Percentiles rank a stretch among this genome's conserved stretches.
Evolutionary conservation across 2,113 vertebrate genomes (phyloP).

Genomic region (cattle (Bos taurus)): DNA sequence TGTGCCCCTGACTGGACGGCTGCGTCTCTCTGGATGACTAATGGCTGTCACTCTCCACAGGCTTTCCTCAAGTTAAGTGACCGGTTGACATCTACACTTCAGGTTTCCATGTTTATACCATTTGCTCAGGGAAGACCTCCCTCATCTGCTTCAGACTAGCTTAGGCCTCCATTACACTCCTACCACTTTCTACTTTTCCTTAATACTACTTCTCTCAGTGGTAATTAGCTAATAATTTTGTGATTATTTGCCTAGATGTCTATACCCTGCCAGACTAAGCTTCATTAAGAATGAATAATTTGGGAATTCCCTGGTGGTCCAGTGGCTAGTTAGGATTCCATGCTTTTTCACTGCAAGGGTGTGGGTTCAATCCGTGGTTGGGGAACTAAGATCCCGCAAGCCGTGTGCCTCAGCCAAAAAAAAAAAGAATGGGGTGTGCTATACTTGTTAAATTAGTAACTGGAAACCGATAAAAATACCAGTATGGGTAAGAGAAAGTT

Average conservation of each 20-base stretch:
- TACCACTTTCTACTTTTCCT: neutral
- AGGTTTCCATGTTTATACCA: neutral
- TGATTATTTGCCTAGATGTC: constrained; percentile 3
- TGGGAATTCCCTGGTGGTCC: neutral
- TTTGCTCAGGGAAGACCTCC: neutral
- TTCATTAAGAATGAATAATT: neutral
- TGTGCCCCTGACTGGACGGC: neutral
- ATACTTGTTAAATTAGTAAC: constrained; percentile 25
- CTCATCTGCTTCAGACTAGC: neutral
- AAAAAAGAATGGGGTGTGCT: neutral
- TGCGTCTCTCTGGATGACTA: neutral
- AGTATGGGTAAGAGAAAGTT: neutral
- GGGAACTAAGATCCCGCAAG: neutral
- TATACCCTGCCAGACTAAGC: constrained; percentile 17
- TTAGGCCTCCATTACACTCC: neutral
- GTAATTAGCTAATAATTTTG: constrained; percentile 11
- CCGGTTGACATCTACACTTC: neutral
- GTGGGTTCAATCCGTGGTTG: neutral
- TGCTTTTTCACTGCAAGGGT: neutral
- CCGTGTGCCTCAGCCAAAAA: too few relatives aligned
- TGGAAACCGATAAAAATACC: constrained; percentile 6
- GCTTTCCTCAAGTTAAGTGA: neutral
- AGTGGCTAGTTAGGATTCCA: neutral
- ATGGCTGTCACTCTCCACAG: neutral
- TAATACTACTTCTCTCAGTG: constrained; percentile 6